Conservation (phyloP, 2,888 invertebrate genomes). For the Cosmorhoe ocellata region DNA sequence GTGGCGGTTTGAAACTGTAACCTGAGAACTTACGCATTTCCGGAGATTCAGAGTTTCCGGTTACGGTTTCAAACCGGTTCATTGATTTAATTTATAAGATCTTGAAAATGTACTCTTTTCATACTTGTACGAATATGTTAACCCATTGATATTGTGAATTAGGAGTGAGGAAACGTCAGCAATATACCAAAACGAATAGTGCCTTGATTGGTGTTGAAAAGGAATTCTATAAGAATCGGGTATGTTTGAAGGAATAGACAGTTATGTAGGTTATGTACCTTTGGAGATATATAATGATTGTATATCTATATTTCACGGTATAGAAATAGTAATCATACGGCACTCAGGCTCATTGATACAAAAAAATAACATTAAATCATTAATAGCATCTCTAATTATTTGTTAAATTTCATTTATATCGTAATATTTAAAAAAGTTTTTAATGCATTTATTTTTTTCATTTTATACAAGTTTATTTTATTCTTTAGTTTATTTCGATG, state of each 20-base stretch:
- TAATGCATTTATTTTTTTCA: slow-evolving; percentile 81
- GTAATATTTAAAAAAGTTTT: slow-evolving; percentile 74
- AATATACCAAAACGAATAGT: slow-evolving; percentile 81
- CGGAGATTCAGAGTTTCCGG: slow-evolving; percentile 14
- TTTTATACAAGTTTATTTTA: slow-evolving; percentile 70
- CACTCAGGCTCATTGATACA: slow-evolving; percentile 72
- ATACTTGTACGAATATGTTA: slow-evolving; percentile 66
- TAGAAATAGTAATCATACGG: slow-evolving; percentile 81
- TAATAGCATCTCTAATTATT: slow-evolving; percentile 60
- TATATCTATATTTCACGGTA: slow-evolving; percentile 81
- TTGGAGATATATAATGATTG: slow-evolving; percentile 65
- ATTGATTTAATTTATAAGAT: slow-evolving; percentile 54
- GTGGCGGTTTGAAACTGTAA: slow-evolving; percentile 44
- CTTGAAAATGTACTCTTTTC: slow-evolving; percentile 66
- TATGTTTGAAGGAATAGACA: slow-evolving; percentile 54
- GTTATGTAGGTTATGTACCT: slow-evolving; percentile 43
- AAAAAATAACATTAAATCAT: slow-evolving; percentile 62
- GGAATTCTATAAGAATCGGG: slow-evolving; percentile 56
- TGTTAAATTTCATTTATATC: slow-evolving; percentile 72
- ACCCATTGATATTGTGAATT: slow-evolving; percentile 73
- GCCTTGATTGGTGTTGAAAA: slow-evolving; percentile 72
- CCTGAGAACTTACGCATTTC: slow-evolving; percentile 4
- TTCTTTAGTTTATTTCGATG: slow-evolving; percentile 74
- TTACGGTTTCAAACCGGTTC: slow-evolving; percentile 45
- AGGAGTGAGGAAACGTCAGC: slow-evolving; percentile 81